These are phyloP conservation scores for Bubo scandiacus DNA, from an alignment of 2,113 vertebrate genomes.

Conservation along the genomic window DNA sequence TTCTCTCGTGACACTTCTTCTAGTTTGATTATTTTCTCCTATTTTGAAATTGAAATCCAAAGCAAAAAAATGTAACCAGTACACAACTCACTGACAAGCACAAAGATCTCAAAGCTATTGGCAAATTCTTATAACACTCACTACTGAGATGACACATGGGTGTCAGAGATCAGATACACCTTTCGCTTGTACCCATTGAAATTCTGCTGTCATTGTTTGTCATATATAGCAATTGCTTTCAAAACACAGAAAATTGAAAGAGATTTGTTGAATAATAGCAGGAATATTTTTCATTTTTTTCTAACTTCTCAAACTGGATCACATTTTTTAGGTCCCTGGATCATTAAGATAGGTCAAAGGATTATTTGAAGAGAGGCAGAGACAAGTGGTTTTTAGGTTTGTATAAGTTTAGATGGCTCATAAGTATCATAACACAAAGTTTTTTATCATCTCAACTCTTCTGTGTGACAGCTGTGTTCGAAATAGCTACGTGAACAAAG, in stretches of 20 bases:
- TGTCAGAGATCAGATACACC: background rate
- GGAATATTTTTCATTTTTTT: background rate
- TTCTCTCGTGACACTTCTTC: background rate
- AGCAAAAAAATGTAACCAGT: background rate
- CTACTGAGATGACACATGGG: background rate
- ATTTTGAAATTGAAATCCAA: conserved; percentile 45
- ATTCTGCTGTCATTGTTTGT: background rate
- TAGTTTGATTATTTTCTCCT: conserved; percentile 39
- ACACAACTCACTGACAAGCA: background rate
- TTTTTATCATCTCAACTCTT: background rate
- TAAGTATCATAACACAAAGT: background rate
- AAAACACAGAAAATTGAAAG: background rate
- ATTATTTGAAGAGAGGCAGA: background rate
- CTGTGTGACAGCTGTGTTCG: background rate
- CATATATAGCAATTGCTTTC: background rate
- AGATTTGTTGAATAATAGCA: background rate
- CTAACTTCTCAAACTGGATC: background rate
- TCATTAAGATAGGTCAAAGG: conserved; percentile 21
- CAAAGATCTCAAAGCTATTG: background rate
- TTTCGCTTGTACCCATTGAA: background rate
- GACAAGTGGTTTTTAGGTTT: background rate
- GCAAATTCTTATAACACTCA: background rate
- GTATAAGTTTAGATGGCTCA: background rate
- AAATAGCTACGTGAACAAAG: background rate
- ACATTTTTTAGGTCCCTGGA: background rate